These are phyloP conservation scores for Smittia sp. DNA, from an alignment of 2,888 invertebrate genomes.

Conservation along the genomic window DNA sequence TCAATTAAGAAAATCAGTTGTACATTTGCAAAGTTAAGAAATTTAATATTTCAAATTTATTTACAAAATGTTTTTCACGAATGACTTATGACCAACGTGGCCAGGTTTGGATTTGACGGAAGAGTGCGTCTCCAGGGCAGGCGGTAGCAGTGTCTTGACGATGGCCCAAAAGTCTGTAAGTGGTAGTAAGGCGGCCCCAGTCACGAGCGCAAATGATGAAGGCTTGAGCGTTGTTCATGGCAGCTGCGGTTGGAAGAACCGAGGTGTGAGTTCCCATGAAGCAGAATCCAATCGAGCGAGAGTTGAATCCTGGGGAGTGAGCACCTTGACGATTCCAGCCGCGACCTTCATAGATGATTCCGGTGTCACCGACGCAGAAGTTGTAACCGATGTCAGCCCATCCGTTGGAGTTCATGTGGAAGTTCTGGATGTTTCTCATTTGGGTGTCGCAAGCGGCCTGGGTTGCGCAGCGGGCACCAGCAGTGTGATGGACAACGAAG, in stretches of 20 bases:
- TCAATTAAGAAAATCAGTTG: no score
- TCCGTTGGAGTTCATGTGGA: slow-evolving; percentile 55
- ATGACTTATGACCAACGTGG: slow-evolving; percentile 48
- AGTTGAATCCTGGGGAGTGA: slow-evolving; percentile 62
- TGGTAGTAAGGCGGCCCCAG: slow-evolving; percentile 51
- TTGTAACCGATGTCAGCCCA: slow-evolving; percentile 67
- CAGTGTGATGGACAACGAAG: slow-evolving; percentile 70
- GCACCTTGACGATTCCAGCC: slow-evolving; percentile 64
- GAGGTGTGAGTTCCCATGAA: slow-evolving; percentile 57
- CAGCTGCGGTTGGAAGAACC: slow-evolving; percentile 39
- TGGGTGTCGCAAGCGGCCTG: slow-evolving; percentile 54
- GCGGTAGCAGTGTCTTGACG: slow-evolving; percentile 53
- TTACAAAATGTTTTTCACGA: no score
- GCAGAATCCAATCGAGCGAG: slow-evolving; percentile 61
- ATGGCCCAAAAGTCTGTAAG: slow-evolving; percentile 62
- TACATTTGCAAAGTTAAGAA: no score
- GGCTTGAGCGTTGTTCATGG: slow-evolving; percentile 52
- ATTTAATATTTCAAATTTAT: no score
- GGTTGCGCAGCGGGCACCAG: slow-evolving; percentile 60
- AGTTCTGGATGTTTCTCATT: slow-evolving; percentile 61
- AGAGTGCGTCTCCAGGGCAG: slow-evolving; percentile 60
- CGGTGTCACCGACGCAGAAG: slow-evolving; percentile 65
- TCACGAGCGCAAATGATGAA: slow-evolving; percentile 58
- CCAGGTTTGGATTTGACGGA: slow-evolving; percentile 59
- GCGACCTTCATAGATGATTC: slow-evolving; percentile 61